Evolutionary conservation across 1,140 invertebrate genomes (phyloP), one percentile per base, ranked within the genome.

Genomic region (Drosophila navojoa): DNA sequence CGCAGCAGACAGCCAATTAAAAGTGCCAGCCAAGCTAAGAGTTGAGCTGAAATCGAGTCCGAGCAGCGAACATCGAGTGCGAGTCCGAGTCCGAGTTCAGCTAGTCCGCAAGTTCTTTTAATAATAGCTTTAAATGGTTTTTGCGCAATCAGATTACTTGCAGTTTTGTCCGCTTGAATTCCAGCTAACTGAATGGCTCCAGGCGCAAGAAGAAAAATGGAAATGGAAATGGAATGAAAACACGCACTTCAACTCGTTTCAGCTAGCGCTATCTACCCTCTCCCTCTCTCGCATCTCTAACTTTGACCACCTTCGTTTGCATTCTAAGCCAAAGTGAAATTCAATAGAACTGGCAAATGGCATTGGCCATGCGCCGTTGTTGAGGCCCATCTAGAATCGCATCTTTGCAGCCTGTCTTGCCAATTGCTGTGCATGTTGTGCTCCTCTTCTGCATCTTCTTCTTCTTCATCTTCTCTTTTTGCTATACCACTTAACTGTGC

Each of bases 1-100:
- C 40, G 59, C 59, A 47, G 55, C 76, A 70, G 64, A 85, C 61
- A 85, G 71, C 77, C 77, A 85, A 85, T 85, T 86, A 80, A 85
- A 81, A 77, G 47, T 73, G 49, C 49, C 49, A 57, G 64, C 57
- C 64, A 73, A 61, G 55, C 68, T 68, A 29, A 73, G 64, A 68
- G 63, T 59, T 49, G 50, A 57, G 45, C 32, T 52, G 13, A 62
- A 62, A 50, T 62, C 47, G 59, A 57, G 54, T 67, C 38, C 62
- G 50, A 52, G 19, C 19, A 22, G 19, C 19, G 19, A 22, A 22
- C 19, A 22, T 22, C 19, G 19, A 22, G 19, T 22, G 19, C 19
- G 19, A 22, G n/a, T 10, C 7, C 6, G 35, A 63, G 22, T 45
- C 25, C 55, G n/a, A 35, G 74, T 25, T 32, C 25, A 45, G 10